Percentiles rank a stretch among this genome's conserved stretches.
These are phyloP conservation scores for Drosophila rufa DNA, from an alignment of 1,140 invertebrate genomes.

Conservation along the genomic window DNA sequence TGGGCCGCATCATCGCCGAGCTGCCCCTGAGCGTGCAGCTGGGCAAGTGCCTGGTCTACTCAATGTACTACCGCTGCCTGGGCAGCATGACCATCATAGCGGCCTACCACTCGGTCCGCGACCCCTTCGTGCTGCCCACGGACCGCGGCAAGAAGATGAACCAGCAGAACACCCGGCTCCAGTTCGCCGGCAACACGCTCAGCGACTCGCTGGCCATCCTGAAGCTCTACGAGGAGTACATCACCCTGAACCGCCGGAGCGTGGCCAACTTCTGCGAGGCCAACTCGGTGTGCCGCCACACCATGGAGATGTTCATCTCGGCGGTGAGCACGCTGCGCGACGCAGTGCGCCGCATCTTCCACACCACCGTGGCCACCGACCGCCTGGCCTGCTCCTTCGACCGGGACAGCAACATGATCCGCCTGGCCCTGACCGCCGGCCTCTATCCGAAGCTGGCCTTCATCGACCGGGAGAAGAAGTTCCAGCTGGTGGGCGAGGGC, in stretches of 20 bases:
- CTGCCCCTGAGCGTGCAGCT: slow-evolving; percentile 85
- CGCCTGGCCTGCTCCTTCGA: slow-evolving; percentile 16
- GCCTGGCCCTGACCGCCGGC: slow-evolving; percentile 94
- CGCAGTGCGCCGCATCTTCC: slow-evolving; percentile 47
- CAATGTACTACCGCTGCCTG: slow-evolving; percentile 95
- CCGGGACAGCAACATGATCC: slow-evolving; percentile 95
- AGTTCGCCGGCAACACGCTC: slow-evolving; percentile 86
- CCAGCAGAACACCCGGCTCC: slow-evolving; percentile 87
- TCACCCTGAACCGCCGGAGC: background rate
- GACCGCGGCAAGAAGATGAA: slow-evolving; percentile 86
- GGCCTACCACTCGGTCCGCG: slow-evolving; percentile 93
- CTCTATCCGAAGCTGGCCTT: slow-evolving; percentile 94
- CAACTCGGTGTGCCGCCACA: slow-evolving; percentile 47
- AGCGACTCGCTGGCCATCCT: slow-evolving; percentile 97
- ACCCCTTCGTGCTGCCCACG: slow-evolving; percentile 92
- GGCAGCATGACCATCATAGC: slow-evolving; percentile 98
- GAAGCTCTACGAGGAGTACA: slow-evolving; percentile 60
- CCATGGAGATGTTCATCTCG: slow-evolving; percentile 68
- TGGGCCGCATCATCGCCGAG: slow-evolving; percentile 87
- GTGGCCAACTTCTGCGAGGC: slow-evolving; percentile 41
- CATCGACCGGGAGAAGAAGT: slow-evolving; percentile 22
- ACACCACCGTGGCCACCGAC: background rate
- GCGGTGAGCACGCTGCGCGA: slow-evolving; percentile 56
- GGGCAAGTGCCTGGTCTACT: slow-evolving; percentile 96
- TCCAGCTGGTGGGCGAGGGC: slow-evolving; percentile 26